Base-by-base conservation (phyloP, 2,113 vertebrate species). In the Loxodonta africana region DNA sequence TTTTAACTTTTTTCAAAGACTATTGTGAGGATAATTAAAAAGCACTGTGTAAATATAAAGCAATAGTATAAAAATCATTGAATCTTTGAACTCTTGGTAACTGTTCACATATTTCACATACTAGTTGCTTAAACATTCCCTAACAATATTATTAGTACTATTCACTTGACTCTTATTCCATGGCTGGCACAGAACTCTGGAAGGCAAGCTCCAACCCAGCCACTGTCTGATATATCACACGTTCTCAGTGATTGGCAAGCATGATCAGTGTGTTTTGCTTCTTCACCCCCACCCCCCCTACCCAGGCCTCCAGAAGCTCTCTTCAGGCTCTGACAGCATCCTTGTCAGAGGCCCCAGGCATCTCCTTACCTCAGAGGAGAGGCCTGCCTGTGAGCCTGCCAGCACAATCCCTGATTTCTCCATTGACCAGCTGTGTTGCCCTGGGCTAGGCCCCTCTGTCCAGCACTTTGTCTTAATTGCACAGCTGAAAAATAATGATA, bases 381-480 rank as follows among this genome's bases (percentile, higher is more conserved):
- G 57, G 46, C 53, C 53, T 71, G 92, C 67, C 41, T 1, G 14
- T 0, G 28, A 84, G 44, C 44, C 21, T 0, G 17, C n/a, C 37
- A 26, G 69, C 62, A 67, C 20, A 48, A 28, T 0, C 7, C 74
- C 86, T 1, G 9, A 25, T 77, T 46, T 46, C 81, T 53, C 76
- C 80, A 26, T 25, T 69, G 15, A n/a, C 87, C 96, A 94, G 90
- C 94, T 95, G 82, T 15, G 0, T n/a, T 41, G 96, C 97, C 94
- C 53, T 57, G 25, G 94, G 95, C 95, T 8, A 94, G 83, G 6
- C 69, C 80, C 44, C 77, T 88, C 62, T 0, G 48, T 21, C 83
- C 62, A 30, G 63, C 25, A n/a, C 69, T 78, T 62, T 17, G 65
- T 94, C 83, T 78, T 21, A 0, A n/a, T 51, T 71, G 76, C 81